A percentile compares a stretch with the other conserved stretches of the same genome.
Conservation (phyloP, 1,140 invertebrate genomes). For the Meloidogyne hapla region DNA sequence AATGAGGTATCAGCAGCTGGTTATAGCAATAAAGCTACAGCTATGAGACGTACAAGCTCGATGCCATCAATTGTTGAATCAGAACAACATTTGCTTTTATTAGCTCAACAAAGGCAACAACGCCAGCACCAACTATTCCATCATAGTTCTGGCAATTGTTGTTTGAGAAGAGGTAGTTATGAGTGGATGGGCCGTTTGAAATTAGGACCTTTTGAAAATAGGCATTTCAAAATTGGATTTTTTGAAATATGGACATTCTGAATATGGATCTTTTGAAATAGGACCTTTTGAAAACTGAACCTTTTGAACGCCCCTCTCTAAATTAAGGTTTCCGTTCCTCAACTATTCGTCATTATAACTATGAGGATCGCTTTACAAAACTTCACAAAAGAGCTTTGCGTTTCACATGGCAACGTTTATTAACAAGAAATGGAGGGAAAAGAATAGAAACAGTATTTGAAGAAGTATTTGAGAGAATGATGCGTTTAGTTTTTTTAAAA, state of each 20-base stretch:
- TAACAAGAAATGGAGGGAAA: conserved; percentile 62
- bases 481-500: background rate
- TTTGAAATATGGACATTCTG: background rate
- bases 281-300: too few species aligned
- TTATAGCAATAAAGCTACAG: conserved; percentile 8
- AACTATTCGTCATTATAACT: conserved; percentile 55
- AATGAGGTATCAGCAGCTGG: conserved; percentile 1
- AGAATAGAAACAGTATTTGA: conserved; percentile 63
- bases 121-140: background rate
- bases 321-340: background rate
- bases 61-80: conserved; percentile 54
- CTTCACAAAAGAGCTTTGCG: conserved; percentile 59
- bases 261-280: too few species aligned
- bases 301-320: background rate
- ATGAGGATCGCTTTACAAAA: conserved; percentile 59
- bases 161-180: background rate
- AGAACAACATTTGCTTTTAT: conserved; percentile 12
- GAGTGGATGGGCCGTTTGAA: too few species aligned
- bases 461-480: conserved; percentile 50
- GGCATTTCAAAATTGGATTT: too few species aligned
- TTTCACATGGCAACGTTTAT: conserved; percentile 63
- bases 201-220: too few species aligned
- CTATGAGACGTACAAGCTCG: conserved; percentile 42
- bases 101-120: background rate
- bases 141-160: background rate